Conservation (phyloP, 2,113 vertebrate species). For the Alces alces region DNA sequence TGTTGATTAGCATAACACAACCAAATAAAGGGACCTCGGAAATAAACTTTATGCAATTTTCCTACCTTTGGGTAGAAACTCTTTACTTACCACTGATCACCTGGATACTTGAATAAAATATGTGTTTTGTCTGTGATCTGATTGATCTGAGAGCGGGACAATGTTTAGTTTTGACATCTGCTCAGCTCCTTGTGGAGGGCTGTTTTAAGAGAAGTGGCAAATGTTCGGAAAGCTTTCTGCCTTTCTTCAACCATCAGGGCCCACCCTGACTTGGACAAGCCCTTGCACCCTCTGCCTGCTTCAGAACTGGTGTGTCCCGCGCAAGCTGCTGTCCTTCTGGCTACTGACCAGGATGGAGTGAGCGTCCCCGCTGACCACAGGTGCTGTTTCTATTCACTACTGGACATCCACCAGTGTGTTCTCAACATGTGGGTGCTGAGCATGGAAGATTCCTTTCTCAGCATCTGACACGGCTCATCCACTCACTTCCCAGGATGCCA, state of each 20-base stretch:
- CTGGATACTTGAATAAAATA: not conserved
- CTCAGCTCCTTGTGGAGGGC: too few species aligned
- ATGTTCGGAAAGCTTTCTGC: not conserved
- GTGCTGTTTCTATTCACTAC: not conserved
- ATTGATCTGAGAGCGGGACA: not conserved
- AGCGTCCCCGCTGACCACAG: not conserved
- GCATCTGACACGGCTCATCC: not conserved
- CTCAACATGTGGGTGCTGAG: not conserved
- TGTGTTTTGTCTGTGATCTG: not conserved
- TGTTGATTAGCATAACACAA: not conserved
- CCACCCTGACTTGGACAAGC: not conserved
- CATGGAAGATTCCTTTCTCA: not conserved
- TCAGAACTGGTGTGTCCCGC: not conserved
- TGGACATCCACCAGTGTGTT: not conserved
- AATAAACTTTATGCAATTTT: not conserved
- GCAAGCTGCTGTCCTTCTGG: not conserved
- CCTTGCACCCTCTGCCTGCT: not conserved
- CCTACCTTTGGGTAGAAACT: not conserved
- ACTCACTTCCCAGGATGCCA: not conserved
- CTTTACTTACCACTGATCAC: not conserved
- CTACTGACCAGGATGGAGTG: fast-evolving
- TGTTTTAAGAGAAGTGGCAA: not conserved
- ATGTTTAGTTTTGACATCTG: not conserved
- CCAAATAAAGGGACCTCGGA: not conserved
- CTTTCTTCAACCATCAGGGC: not conserved